Percentiles rank a stretch among this genome's conserved stretches.
phyloP scores from a whole-genome alignment of 2,113 vertebrate genomes.

The Heterochromis multidens region DNA sequence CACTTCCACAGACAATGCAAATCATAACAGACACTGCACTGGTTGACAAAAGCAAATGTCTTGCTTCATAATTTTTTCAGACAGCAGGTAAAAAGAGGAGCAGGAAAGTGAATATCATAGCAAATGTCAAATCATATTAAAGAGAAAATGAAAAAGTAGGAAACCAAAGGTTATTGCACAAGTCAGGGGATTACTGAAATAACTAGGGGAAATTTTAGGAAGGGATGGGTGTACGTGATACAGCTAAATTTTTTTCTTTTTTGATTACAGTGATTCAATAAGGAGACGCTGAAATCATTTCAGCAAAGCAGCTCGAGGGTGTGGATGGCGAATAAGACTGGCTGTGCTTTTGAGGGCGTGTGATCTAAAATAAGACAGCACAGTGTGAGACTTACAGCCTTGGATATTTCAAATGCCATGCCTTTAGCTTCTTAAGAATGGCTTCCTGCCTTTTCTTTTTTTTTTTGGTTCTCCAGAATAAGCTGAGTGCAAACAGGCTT shows the following conservation, averaged over 20 bases:
- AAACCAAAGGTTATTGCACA: neutral
- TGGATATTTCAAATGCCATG: constrained; percentile 1
- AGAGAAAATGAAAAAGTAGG: neutral
- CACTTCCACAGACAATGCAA: neutral
- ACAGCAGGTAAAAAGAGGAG: neutral
- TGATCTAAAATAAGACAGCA: constrained; percentile 1
- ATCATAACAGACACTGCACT: neutral
- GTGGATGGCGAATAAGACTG: constrained; percentile 21
- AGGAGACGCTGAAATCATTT: constrained; percentile 17
- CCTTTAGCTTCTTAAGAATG: neutral
- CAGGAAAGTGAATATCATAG: neutral
- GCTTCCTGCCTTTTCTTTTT: neutral
- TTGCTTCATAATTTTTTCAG: too few species aligned
- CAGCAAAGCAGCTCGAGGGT: neutral
- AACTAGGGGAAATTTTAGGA: neutral
- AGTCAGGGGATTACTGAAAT: neutral
- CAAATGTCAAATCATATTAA: neutral
- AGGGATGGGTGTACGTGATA: neutral
- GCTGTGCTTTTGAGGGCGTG: neutral
- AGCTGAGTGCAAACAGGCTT: neutral
- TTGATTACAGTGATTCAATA: constrained; percentile 7
- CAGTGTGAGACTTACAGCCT: neutral
- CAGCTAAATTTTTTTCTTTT: neutral
- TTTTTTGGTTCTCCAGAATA: neutral
- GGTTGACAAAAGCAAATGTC: neutral